Conservation (phyloP, 2,888 invertebrate genomes). For the Melolontha melolontha region DNA sequence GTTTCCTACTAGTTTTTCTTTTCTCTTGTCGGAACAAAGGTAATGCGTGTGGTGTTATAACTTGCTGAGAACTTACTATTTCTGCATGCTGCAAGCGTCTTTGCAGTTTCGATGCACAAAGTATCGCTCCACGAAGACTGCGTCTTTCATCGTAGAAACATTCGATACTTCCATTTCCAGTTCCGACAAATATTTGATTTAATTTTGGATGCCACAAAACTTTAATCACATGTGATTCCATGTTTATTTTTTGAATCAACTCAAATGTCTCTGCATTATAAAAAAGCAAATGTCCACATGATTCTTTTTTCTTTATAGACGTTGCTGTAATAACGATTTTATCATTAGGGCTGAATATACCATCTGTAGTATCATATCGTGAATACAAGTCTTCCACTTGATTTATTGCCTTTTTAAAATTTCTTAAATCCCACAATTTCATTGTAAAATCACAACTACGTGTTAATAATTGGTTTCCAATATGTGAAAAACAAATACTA, state of each 20-base stretch:
- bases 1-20: constrained; percentile 88
- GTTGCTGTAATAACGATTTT: constrained; percentile 88
- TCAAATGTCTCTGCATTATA: constrained; percentile 84
- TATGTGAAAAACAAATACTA: constrained; percentile 88
- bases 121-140: constrained; percentile 90
- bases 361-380: constrained; percentile 82
- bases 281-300: constrained; percentile 79
- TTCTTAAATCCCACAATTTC: constrained; percentile 94
- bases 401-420: constrained; percentile 82
- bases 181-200: constrained; percentile 96
- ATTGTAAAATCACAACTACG: constrained; percentile 92
- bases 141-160: constrained; percentile 90
- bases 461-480: constrained; percentile 82
- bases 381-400: constrained; percentile 80
- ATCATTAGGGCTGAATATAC: constrained; percentile 94
- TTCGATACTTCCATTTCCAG: constrained; percentile 90
- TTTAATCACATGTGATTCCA: constrained; percentile 88
- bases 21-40: constrained; percentile 95
- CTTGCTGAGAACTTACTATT: constrained; percentile 89
- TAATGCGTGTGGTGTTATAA: constrained; percentile 95
- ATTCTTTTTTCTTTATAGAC: constrained; percentile 75
- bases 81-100: constrained; percentile 86
- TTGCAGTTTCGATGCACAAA: constrained; percentile 86
- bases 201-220: constrained; percentile 96
- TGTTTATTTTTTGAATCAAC: constrained; percentile 78